Conservation (phyloP, 2,888 invertebrate species). For the Thymelicus sylvestris region DNA sequence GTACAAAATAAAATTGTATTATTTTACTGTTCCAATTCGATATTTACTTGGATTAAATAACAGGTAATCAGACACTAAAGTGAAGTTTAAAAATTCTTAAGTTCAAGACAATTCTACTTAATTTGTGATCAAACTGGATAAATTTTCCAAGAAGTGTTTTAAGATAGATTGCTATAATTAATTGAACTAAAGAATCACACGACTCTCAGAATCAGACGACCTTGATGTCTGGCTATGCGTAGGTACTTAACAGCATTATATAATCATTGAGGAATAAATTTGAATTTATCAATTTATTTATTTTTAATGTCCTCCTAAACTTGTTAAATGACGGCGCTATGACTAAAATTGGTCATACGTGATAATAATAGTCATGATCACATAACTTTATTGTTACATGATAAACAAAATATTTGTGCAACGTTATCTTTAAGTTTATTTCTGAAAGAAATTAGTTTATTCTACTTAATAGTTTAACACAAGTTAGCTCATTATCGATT, state of each 20-base stretch:
- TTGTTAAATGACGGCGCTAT: slow-evolving; percentile 34
- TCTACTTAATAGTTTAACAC: background rate
- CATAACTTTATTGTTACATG: slow-evolving; percentile 16
- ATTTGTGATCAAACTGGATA: background rate
- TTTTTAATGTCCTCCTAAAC: slow-evolving; percentile 43
- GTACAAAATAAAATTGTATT: no score
- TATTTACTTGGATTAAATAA: no score
- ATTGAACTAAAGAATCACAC: slow-evolving; percentile 33
- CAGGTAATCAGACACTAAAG: no score
- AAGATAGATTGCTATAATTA: slow-evolving; percentile 31
- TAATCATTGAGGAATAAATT: slow-evolving; percentile 47
- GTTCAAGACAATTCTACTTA: background rate
- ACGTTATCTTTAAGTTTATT: background rate
- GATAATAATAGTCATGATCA: slow-evolving; percentile 8
- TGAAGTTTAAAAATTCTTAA: background rate
- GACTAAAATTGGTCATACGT: slow-evolving; percentile 13
- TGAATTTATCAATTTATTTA: slow-evolving; percentile 48
- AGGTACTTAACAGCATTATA: slow-evolving; percentile 47
- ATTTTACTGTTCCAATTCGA: no score
- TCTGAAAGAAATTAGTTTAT: background rate
- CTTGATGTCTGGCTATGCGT: slow-evolving; percentile 45
- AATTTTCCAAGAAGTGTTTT: slow-evolving; percentile 22
- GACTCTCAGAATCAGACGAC: slow-evolving; percentile 45
- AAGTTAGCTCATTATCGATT: background rate
- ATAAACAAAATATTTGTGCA: background rate